These are phyloP conservation scores for Pseudochaenichthys georgianus DNA, from an alignment of 2,797 vertebrate genomes.

Conservation along the genomic window DNA sequence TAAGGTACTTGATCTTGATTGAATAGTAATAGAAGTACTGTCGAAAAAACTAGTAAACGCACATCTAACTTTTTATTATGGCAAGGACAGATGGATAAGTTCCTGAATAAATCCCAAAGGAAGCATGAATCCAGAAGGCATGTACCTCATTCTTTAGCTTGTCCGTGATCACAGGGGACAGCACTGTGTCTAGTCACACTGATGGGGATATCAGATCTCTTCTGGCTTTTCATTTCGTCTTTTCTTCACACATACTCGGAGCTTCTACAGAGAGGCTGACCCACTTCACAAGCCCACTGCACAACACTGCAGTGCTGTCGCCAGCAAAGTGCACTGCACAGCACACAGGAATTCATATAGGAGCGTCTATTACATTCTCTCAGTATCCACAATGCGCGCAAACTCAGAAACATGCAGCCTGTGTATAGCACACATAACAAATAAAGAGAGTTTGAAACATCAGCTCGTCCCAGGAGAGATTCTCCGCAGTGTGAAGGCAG, in stretches of 20 bases:
- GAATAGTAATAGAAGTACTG: not conserved
- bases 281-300: slow-evolving; percentile 71
- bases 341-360: slow-evolving; percentile 39
- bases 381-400: slow-evolving; percentile 22
- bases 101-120: slow-evolving; percentile 27
- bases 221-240: slow-evolving; percentile 35
- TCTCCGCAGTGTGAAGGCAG: slow-evolving; percentile 37
- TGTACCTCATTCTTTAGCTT: slow-evolving; percentile 15
- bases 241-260: slow-evolving; percentile 29
- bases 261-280: slow-evolving; percentile 64
- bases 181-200: slow-evolving; percentile 32
- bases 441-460: slow-evolving; percentile 37
- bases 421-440: slow-evolving; percentile 30
- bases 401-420: slow-evolving; percentile 19
- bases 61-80: slow-evolving; percentile 18
- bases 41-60: not conserved
- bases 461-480: slow-evolving; percentile 44
- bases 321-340: slow-evolving; percentile 53
- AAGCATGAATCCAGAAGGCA: slow-evolving; percentile 14
- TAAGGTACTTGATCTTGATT: no score
- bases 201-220: slow-evolving; percentile 40
- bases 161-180: slow-evolving; percentile 33
- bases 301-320: slow-evolving; percentile 61
- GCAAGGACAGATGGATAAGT: slow-evolving; percentile 26
- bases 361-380: slow-evolving; percentile 31